Evolutionary conservation across 2,888 invertebrate species (phyloP).

Genomic region (Polydesmus complanatus): DNA sequence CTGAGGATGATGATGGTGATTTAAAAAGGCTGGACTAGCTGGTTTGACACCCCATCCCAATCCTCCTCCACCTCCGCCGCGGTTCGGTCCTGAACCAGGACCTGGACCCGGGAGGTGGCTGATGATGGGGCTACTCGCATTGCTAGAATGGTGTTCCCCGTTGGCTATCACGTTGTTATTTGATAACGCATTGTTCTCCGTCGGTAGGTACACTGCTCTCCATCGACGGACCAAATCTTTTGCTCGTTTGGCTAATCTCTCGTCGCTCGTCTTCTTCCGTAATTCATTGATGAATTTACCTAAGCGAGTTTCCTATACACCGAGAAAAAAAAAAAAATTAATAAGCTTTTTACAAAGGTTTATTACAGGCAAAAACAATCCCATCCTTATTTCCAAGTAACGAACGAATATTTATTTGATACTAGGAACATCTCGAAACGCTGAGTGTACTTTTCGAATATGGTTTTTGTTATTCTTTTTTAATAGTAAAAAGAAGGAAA

Average conservation of each 20-base stretch:
- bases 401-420: too few relatives aligned
- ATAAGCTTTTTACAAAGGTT: too few relatives aligned
- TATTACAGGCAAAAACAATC: too few relatives aligned
- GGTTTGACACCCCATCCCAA: constrained; percentile 23
- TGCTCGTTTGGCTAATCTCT: constrained; percentile 69
- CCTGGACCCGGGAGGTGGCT: constrained; percentile 23
- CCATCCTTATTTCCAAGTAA: too few relatives aligned
- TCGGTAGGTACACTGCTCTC: constrained; percentile 58
- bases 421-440: too few relatives aligned
- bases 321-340: constrained; percentile 17
- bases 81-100: constrained; percentile 18
- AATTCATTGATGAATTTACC: constrained; percentile 87
- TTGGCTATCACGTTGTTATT: constrained; percentile 3
- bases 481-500: too few relatives aligned
- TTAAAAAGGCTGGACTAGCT: constrained; percentile 23
- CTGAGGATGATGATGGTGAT: neutral
- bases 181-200: constrained; percentile 1
- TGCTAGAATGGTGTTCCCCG: constrained; percentile 20
- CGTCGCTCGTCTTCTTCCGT: constrained; percentile 69
- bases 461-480: too few relatives aligned
- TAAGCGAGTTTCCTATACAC: constrained; percentile 75
- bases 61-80: neutral
- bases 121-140: constrained; percentile 5
- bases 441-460: too few relatives aligned
- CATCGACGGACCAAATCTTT: constrained; percentile 84